Evolutionary conservation across 2,888 invertebrate genomes (phyloP).

Genomic region (Exephanes ischioxanthus): DNA sequence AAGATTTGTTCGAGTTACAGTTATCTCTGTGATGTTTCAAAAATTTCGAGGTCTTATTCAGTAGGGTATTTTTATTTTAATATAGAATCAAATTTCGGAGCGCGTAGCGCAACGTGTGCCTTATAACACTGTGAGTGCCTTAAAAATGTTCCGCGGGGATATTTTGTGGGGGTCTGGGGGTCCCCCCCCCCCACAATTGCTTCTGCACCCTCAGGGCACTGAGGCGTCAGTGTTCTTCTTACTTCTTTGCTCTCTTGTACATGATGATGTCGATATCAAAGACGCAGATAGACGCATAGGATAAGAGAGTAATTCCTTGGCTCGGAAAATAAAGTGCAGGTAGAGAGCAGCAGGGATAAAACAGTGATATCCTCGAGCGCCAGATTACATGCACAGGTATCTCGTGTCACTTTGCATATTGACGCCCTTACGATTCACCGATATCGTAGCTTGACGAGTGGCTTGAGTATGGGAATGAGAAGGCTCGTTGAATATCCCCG

Average conservation of each 20-base stretch:
- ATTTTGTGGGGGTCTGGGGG: too few species aligned
- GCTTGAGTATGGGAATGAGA: constrained; percentile 22
- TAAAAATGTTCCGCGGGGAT: too few species aligned
- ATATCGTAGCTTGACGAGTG: constrained; percentile 23
- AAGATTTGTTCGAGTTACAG: too few species aligned
- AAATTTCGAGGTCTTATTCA: too few species aligned
- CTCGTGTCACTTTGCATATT: constrained; percentile 64
- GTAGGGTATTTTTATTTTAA: too few species aligned
- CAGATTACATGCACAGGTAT: constrained; percentile 9
- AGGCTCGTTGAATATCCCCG: constrained; percentile 1
- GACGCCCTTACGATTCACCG: constrained; percentile 33
- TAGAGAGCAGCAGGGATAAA: not conserved
- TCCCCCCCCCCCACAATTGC: too few species aligned
- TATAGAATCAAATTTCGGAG: too few species aligned
- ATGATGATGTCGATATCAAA: constrained; percentile 1
- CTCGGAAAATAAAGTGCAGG: constrained; percentile 11
- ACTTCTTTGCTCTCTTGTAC: constrained; percentile 17
- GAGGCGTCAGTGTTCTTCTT: not conserved
- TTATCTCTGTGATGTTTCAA: too few species aligned
- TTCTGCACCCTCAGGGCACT: too few species aligned
- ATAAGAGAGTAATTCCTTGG: not conserved
- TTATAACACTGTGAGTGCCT: too few species aligned
- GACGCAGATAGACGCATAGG: not conserved
- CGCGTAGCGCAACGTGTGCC: too few species aligned
- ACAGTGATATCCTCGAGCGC: constrained; percentile 33